Base-by-base conservation (phyloP, 2,113 vertebrate species). In the Epinephelus lanceolatus region DNA sequence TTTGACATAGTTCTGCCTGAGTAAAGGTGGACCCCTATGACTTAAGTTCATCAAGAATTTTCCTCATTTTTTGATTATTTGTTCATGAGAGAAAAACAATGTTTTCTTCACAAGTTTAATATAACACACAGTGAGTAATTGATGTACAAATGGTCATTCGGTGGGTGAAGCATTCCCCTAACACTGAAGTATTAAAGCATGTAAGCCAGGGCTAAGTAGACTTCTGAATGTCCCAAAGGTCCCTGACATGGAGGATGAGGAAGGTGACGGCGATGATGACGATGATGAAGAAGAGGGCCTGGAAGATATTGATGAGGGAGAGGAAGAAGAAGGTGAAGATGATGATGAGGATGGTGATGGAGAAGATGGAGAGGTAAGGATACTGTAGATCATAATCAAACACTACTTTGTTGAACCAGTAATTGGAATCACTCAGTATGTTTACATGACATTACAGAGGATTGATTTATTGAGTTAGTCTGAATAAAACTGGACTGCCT, bases 181-280 rank as follows among this genome's bases (percentile, higher is more conserved):
- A 12, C 2, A 12, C 8, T 45, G 3, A 45, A 23, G 11, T 56
- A 23, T 56, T 9, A 53, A 53, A 9, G n/a, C 53, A 15, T 49
- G 5, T 27, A 33, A 14, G n/a, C 15, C 18, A 23, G 42, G n/a
- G 23, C 40, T 15, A 21, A 14, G 18, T 51, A 49, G 2, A 67
- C 18, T 42, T 56, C 2, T 71, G 1, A 14, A 45, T 80, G 30
- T 81, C 47, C 52, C 30, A 8, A 83, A 99, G 98, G 98, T 99
- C 85, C 98, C 98, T 7, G 98, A 99, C 89, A 99, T 99, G 98
- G 98, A 99, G 83, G 98, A 99, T 5, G 98, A 99, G 84, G 98
- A 99, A 87, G 98, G 96, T 8, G 98, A 99, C 27, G 98, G 96
- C 8, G 98, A 98, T 40, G 98, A 99, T 51, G 98, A 99, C 0